Evolutionary conservation across 2,797 vertebrate genomes (phyloP).

Genomic region (Coracias cyanogaster): DNA sequence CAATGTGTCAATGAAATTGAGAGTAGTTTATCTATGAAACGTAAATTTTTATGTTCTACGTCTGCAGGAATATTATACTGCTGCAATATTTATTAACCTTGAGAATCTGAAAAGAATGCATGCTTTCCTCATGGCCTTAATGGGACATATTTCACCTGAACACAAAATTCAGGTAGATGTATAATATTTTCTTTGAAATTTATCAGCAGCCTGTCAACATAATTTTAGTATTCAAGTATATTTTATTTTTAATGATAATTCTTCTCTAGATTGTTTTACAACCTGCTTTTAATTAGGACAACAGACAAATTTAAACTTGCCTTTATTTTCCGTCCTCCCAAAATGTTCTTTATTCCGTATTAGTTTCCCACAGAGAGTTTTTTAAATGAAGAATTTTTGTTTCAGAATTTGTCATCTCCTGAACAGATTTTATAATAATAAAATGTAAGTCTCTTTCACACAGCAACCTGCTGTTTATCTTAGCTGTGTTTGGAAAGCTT

Average conservation of each 20-base stretch:
- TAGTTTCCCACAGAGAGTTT: constrained; percentile 66
- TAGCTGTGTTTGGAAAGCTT: constrained; percentile 53
- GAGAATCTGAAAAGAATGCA: background rate
- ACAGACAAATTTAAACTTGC: constrained; percentile 47
- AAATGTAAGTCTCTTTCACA: constrained; percentile 15
- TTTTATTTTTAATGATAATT: constrained; percentile 17
- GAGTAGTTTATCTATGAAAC: background rate
- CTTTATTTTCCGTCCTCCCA: constrained; percentile 42
- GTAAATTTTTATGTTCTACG: background rate
- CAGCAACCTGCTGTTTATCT: constrained; percentile 4
- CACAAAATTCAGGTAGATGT: background rate
- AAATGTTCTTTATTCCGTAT: constrained; percentile 58
- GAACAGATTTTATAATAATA: constrained; percentile 53
- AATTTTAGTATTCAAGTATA: constrained; percentile 18
- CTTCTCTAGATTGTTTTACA: constrained; percentile 42
- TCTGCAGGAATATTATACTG: background rate
- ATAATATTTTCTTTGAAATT: background rate
- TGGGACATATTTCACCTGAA: background rate
- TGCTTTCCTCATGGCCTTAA: background rate
- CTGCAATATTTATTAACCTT: constrained; percentile 10
- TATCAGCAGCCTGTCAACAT: background rate
- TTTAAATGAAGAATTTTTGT: constrained; percentile 60
- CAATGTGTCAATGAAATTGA: background rate
- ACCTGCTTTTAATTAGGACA: constrained; percentile 51
- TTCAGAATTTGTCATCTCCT: constrained; percentile 57